Evolutionary conservation across 2,888 invertebrate species (phyloP), one percentile per base, ranked within the genome.

Genomic region (Ceratothoa steindachneri): DNA sequence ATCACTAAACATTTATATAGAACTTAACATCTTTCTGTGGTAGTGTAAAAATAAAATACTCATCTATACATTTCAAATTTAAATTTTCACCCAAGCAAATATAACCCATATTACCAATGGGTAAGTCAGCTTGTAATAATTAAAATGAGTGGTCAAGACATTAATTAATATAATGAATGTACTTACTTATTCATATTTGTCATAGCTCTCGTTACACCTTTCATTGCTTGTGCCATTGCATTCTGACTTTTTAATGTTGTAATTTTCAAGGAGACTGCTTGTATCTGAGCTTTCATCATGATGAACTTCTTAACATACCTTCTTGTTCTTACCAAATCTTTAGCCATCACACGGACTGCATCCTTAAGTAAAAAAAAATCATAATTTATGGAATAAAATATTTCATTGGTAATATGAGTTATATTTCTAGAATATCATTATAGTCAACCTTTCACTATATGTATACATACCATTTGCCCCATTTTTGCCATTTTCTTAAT

Each of bases 181-280:
- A 52, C 86, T 84, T 85, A 89, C 87, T 88, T 89, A 86, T 99
- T 99, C 99, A 99, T 99, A 83, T 91, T 93, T 83, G 92, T 92
- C 98, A 99, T 98, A 77, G 99, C 98, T 84, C 90, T 91, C 0
- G 98, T 98, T 53, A 99, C 99, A 28, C 98, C 98, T 84, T 93
- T 93, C 99, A 99, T 99, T 0, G 99, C 99, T 86, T 95, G 91
- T 24, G 98, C 98, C 98, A 99, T 99, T 4, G 97, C 93, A 87
- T 96, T 98, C 86, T 98, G 98, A 5, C 97, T 97, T 84, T 95
- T 91, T 24, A 99, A 88, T 0, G 98, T 97, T 86, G 97, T 97
- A 80, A 98, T 97, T 87, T 98, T 99, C 72, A 99, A 88, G 0
- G 97, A 92, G 12, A 97, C 96, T 0, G 95, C 97, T 86, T 99